Base-by-base conservation (phyloP, 2,113 vertebrate species). In the Nycticryphes semicollaris region DNA sequence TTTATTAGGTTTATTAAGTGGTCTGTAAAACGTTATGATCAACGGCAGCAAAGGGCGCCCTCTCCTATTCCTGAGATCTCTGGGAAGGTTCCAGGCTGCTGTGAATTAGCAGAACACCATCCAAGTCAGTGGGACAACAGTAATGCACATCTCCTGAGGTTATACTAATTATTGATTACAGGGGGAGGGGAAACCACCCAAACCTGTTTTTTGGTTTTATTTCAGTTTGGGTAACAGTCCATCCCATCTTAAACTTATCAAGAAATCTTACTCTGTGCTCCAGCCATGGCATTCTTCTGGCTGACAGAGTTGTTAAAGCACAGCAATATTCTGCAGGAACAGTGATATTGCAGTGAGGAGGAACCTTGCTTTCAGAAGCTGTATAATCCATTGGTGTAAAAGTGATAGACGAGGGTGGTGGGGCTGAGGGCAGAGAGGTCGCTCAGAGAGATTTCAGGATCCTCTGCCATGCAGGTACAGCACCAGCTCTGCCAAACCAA, bases 151-250 rank as follows among this genome's bases (percentile, higher is more conserved):
- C 33, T 43, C 59, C 35, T 54, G 25, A 64, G 14, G 12, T 28
- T 53, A 39, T 24, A 15, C 4, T 72, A 47, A 31, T 62, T 48
- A 67, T 19, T 69, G 53, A 19, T 45, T 39, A 18, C 0, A 2
- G n/a, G 4, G 2, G 1, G 5, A 25, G 8, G 30, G 4, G 6
- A 9, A 24, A 15, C 5, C 5, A 14, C 19, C 12, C 37, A 60
- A 21, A 33, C 23, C 2, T 27, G 20, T 13, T 59, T 33, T 3
- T 4, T 9, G 19, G 39, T 76, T 33, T 21, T 62, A 24, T 76
- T 79, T 84, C 6, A 22, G 7, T 81, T 35, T 50, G 17, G 6
- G 10, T n/a, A 62, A 19, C 10, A 88, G 5, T 16, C 22, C 12
- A 41, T 18, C 37, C 10, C 30, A 56, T 28, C 56, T 68, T 35